Evolutionary conservation across 2,113 vertebrate genomes (phyloP), one percentile per base, ranked within the genome.

Genomic region (Arizona elegans): DNA sequence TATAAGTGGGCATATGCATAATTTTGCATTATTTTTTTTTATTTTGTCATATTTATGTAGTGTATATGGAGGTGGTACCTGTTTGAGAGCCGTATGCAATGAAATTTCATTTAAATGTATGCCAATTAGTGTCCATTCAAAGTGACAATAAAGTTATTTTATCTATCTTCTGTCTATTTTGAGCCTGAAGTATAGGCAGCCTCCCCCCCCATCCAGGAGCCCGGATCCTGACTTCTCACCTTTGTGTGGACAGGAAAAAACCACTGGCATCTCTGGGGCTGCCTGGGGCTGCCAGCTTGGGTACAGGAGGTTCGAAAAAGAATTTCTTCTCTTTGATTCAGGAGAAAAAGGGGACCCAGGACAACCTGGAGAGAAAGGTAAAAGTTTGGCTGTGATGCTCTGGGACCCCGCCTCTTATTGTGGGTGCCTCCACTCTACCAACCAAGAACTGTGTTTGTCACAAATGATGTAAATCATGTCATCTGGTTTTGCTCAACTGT

Each of bases 381-480:
- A 88, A 21, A 52, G 13, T 7, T 26, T 13, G 50, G 1, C 17
- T 53, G 50, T 24, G 43, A 24, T 53, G 50, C 5, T 52, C 24
- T 29, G 86, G 86, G 86, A 50, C 10, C 7, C 21, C 3, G 33
- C 4, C 0, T 47, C 43, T 38, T 21, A 86, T 2, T 11, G 10
- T 52, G 50, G 19, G 47, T 4, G 47, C 9, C 21, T 1, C 5
- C 3, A 13, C 5, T 2, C 0, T 11, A 12, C 86, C 85, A 47
- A 4, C 8, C 21, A 2, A 0, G 1, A 29, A 65, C 2, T 1
- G 11, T 86, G 38, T 0, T 21, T 50, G 21, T 19, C 59, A 47
- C 9, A 86, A 50, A 47, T 12, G 9, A 43, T 47, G 4, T 0
- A 21, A 85, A 43, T 21, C 6, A 43, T 43, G 38, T 4, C 29